Evolutionary conservation across 2,888 invertebrate species (phyloP), one percentile per base, ranked within the genome.

Genomic region (Netelia fuscicornis): DNA sequence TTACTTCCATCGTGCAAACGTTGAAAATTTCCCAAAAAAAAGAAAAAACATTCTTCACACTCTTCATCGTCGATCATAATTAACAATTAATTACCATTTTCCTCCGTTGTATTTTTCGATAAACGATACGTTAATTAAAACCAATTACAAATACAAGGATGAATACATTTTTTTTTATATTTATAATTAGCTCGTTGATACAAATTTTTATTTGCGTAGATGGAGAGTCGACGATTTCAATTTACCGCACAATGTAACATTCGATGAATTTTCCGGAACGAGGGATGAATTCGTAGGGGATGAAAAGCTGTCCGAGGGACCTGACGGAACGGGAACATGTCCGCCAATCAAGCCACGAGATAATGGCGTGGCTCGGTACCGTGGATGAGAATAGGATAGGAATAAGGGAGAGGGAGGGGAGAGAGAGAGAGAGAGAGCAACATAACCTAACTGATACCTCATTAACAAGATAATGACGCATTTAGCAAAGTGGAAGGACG

Each of bases 401-500:
- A n/a, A 42, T 68, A 42, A 70, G 60, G 78, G 37, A 44, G 8
- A 20, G 10, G 11, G 20, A 44, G 23, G 44, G 17, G 44, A 30
- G 30, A 30, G 37, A 58, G 72, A 37, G 30, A 10, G 52, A 62
- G 10, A 25, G 30, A 30, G 30, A 56, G 25, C 23, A 60, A 37
- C 52, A 52, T 23, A 70, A 60, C 70, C 68, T 70, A 52, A 58
- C 75, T 79, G 79, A 83, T 83, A 75, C 60, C 75, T 83, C 86
- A 86, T 89, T 89, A 90, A 82, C 79, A 60, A 85, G 85, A 89
- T 89, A 87, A 89, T 87, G 87, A 89, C 84, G 87, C 85, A 64
- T 76, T 84, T 54, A 42, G 86, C 81, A 80, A 86, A 84, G 87
- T 84, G 86, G 81, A 78, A 64, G 70, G 79, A 77, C 82, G 70